Evolutionary conservation across 2,113 vertebrate genomes (phyloP), one percentile per base, ranked within the genome.

Genomic region (Melanostigma gelatinosum): DNA sequence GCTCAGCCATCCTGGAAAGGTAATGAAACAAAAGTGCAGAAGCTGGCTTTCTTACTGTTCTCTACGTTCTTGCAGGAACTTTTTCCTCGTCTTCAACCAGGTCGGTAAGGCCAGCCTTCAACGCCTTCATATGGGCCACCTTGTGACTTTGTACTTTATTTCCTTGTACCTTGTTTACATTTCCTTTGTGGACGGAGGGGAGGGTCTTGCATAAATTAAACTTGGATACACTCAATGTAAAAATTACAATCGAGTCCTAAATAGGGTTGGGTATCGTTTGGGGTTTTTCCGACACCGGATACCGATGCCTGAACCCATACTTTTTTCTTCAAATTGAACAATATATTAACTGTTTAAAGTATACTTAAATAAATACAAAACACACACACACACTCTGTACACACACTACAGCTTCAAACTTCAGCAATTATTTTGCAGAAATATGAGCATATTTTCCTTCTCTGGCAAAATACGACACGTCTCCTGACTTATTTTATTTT

Each of bases 171-270:
- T 62, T 52, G 9, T 73, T 76, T 18, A 0, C 58, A 52, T 60
- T 76, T 77, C 54, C 57, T 29, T 60, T 69, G 8, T 12, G 34
- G 27, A 42, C 6, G 1, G 24, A 48, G 11, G 6, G n/a, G 24
- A 48, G 11, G 6, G n/a, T 2, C 57, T 29, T 66, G 3, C 20
- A 58, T 64, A 73, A 82, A 74, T 66, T 68, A 71, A 57, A 10
- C 74, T 40, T 1, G 10, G 0, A 4, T 44, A 61, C 60, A 40
- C n/a, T 13, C 13, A 75, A 16, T 58, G 4, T 61, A 55, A 77
- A 46, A 44, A 75, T 29, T n/a, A 34, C 58, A 27, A 29, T 48
- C 24, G 36, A 40, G 18, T 46, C 57, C 48, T 50, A 72, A 58
- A 40, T 65, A n/a, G 24, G 24, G 24, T 24, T 24, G 24, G 24